Evolutionary conservation across 2,888 invertebrate species (phyloP), one percentile per base, ranked within the genome.

Genomic region (Cephus pygmeus): DNA sequence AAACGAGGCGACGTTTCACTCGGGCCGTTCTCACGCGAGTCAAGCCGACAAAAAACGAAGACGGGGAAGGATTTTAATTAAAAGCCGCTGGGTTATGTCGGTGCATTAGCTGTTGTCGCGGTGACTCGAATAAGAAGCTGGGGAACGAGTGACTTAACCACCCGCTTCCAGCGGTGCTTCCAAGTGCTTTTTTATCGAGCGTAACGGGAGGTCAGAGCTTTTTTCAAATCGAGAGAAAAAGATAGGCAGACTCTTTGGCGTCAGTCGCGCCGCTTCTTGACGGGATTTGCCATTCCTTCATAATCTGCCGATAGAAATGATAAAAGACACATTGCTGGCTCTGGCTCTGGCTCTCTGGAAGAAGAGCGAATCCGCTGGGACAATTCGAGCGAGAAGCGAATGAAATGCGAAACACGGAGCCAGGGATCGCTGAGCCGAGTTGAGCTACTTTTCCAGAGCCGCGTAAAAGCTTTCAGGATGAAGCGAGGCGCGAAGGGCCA

Each of bases 401-500:
- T 40, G 40, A 12, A 40, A 15, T 40, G 40, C 15, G 56, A n/a
- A 34, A 69, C 69, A 31, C 30, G 73, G 71, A 34, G 12, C 34
- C 40, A n/a, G 36, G 15, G 75, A 30, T n/a, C 1, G 33, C 12
- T 31, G 35, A 83, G 79, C 82, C 40, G 40, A 40, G 4, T 40
- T 40, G 15, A 40, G 40, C 40, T 40, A 40, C 40, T 79, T 81
- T 79, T 79, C 80, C 77, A 76, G 76, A 79, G 80, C 80, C 76
- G 81, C 80, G 86, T 84, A 87, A 89, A 88, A 88, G 87, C 88
- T 88, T 88, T 87, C 87, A 87, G 77, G 84, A 81, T 15, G 15
- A 15, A 40, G 40, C 40, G 40, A 40, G 40, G 40, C 40, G 80
- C 79, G 82, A 79, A 81, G 83, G 83, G 81, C 84, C 83, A 88